Evolutionary conservation across 1,140 invertebrate genomes (phyloP).

Genomic region (Drosophila arizonae): DNA sequence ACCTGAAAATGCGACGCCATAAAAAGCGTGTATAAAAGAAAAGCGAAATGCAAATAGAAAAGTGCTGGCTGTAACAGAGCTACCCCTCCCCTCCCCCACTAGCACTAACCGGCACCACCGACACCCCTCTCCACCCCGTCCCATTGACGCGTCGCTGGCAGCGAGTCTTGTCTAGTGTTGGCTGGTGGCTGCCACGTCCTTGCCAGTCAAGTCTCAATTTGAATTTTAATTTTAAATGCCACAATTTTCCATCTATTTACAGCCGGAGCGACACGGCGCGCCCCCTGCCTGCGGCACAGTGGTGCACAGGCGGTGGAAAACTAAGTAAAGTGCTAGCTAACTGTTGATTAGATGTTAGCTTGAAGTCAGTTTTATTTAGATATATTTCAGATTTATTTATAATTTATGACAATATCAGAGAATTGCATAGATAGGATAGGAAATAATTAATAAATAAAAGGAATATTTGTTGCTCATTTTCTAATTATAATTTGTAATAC

Average conservation of each 20-base stretch:
- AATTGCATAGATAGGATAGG: too few species aligned
- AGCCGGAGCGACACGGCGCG: slow-evolving; percentile 27
- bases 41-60: slow-evolving; percentile 79
- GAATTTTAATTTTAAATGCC: slow-evolving; percentile 80
- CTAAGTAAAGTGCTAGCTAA: neutral
- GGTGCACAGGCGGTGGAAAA: neutral
- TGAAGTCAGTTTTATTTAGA: too few species aligned
- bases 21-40: slow-evolving; percentile 69
- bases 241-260: slow-evolving; percentile 75
- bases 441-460: too few species aligned
- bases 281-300: slow-evolving; percentile 42
- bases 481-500: too few species aligned
- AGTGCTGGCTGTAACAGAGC: slow-evolving; percentile 26
- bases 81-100: neutral
- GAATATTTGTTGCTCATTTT: too few species aligned
- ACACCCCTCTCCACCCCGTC: neutral
- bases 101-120: neutral
- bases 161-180: slow-evolving; percentile 12
- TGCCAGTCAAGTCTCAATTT: slow-evolving; percentile 79
- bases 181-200: slow-evolving; percentile 62
- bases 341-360: too few species aligned
- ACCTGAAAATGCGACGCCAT: slow-evolving; percentile 51
- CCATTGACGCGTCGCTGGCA: neutral
- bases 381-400: too few species aligned
- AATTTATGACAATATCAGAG: too few species aligned